These are phyloP conservation scores for Vanessa cardui DNA, from an alignment of 2,888 invertebrate genomes.

Conservation along the genomic window DNA sequence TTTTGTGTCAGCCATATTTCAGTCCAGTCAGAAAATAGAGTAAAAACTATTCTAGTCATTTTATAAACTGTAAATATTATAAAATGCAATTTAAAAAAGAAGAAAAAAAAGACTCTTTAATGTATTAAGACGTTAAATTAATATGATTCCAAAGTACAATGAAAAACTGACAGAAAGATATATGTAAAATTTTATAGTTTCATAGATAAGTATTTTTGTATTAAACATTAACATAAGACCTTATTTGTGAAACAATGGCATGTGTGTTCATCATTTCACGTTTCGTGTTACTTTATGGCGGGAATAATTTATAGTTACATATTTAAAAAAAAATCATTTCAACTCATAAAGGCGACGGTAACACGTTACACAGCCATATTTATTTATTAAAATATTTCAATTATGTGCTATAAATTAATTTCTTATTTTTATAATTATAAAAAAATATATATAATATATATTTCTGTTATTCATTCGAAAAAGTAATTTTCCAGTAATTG, in stretches of 20 bases:
- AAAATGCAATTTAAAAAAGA: too few species aligned
- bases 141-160: background rate
- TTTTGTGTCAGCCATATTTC: too few species aligned
- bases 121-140: too few species aligned
- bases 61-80: too few species aligned
- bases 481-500: conserved; percentile 3
- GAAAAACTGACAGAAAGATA: conserved; percentile 20
- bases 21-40: too few species aligned
- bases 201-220: background rate
- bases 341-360: background rate
- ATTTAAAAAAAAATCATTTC: background rate
- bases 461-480: conserved; percentile 1
- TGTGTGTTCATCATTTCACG: conserved; percentile 13
- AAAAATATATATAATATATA: background rate
- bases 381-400: too few species aligned
- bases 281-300: conserved; percentile 14
- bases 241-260: conserved; percentile 9
- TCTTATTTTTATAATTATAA: too few species aligned
- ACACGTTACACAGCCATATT: background rate
- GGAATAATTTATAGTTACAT: conserved; percentile 17
- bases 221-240: background rate
- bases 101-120: too few species aligned
- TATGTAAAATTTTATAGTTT: conserved; percentile 15
- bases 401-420: too few species aligned
- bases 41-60: too few species aligned